Percentiles rank a stretch among this genome's conserved stretches.
These are phyloP conservation scores for Xiphias gladius DNA, from an alignment of 2,113 vertebrate species.

Conservation along the genomic window DNA sequence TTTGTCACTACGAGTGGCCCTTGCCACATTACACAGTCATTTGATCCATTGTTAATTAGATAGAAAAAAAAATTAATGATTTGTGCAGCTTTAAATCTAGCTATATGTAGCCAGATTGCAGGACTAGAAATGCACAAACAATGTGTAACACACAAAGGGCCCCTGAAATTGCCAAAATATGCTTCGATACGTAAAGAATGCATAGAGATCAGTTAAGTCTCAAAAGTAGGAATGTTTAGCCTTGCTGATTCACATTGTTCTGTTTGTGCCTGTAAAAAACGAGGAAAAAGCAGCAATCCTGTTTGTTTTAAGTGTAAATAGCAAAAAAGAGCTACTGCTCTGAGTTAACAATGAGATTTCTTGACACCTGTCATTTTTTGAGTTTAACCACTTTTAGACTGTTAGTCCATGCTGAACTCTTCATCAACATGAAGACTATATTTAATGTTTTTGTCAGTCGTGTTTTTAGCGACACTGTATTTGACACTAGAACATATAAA, in stretches of 20 bases:
- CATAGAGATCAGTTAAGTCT: not conserved
- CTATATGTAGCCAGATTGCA: not conserved
- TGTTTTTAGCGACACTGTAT: slow-evolving; percentile 12
- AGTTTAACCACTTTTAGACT: not conserved
- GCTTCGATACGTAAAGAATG: not conserved
- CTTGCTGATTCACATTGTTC: not conserved
- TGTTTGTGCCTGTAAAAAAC: not conserved
- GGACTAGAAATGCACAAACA: not conserved
- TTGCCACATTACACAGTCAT: not conserved
- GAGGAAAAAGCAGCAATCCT: not conserved
- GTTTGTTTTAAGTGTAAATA: not conserved
- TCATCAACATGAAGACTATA: not conserved
- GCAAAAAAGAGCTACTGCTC: not conserved
- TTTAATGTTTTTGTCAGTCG: slow-evolving; percentile 11
- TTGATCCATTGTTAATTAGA: not conserved
- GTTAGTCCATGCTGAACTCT: not conserved
- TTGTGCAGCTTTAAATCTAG: not conserved
- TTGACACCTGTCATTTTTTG: not conserved
- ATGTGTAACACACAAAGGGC: not conserved
- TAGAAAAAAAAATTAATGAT: not conserved
- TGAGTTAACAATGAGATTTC: not conserved
- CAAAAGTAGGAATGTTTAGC: not conserved
- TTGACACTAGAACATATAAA: slow-evolving; percentile 10
- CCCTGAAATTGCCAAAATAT: not conserved
- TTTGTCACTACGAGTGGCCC: not conserved